Percentiles rank a stretch among this genome's conserved stretches.
Evolutionary conservation across 2,113 vertebrate species (phyloP).

Genomic region (Oryctolagus cuniculus): mOryCun1.1 NC_091445.1:91846501-91847000

Average conservation of each 20-base stretch:
- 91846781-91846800: fast-evolving
- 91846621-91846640: fast-evolving
- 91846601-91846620: fast-evolving
- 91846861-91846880: fast-evolving
- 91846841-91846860: too few relatives aligned
- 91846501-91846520: not conserved
- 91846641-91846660: too few relatives aligned
- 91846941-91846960: fast-evolving
- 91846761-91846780: not conserved
- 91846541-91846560: fast-evolving
- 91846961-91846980: too few relatives aligned
- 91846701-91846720: fast-evolving
- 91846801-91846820: fast-evolving
- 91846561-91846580: fast-evolving
- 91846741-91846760: fast-evolving
- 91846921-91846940: too few relatives aligned
- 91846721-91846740: fast-evolving
- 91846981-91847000: fast-evolving
- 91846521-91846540: not conserved
- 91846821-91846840: too few relatives aligned
- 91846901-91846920: not conserved
- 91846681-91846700: fast-evolving
- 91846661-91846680: not conserved
- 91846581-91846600: fast-evolving
- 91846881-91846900: not conserved